A percentile compares a stretch with the other conserved stretches of the same genome.
Conservation (phyloP, 2,113 vertebrate genomes). For the Sinocyclocheilus maitianheensis region DNA sequence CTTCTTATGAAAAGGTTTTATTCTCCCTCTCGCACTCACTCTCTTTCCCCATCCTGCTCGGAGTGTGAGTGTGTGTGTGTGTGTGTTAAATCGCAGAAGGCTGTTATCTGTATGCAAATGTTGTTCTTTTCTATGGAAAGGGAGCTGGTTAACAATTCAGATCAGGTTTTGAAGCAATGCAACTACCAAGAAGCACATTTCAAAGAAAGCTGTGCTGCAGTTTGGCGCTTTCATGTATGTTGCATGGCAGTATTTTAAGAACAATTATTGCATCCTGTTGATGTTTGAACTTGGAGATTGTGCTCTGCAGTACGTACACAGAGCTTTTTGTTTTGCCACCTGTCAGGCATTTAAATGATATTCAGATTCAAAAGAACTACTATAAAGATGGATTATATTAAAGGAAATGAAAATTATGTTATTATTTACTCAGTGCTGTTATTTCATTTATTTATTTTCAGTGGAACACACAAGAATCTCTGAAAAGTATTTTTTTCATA, state of each 20-base stretch:
- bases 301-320: not conserved
- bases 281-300: slow-evolving; percentile 24
- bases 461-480: not conserved
- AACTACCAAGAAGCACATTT: slow-evolving; percentile 42
- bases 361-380: not conserved
- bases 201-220: slow-evolving; percentile 40
- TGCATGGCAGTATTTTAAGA: slow-evolving; percentile 46
- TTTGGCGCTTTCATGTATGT: slow-evolving; percentile 39
- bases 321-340: slow-evolving; percentile 22
- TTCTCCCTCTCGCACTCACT: slow-evolving; percentile 47
- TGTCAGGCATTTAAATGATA: not conserved
- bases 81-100: slow-evolving; percentile 54
- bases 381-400: not conserved
- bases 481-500: not conserved
- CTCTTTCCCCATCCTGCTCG: slow-evolving; percentile 36
- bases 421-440: not conserved
- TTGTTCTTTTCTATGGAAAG: slow-evolving; percentile 64
- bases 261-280: slow-evolving; percentile 29
- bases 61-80: slow-evolving; percentile 43
- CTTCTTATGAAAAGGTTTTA: slow-evolving; percentile 44
- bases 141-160: slow-evolving; percentile 71
- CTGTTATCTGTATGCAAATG: slow-evolving; percentile 69
- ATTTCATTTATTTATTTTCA: not conserved
- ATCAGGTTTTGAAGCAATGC: slow-evolving; percentile 57
- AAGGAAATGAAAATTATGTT: not conserved